Base-by-base conservation (phyloP, 2,113 vertebrate species). In the Percopsis transmontana region DNA sequence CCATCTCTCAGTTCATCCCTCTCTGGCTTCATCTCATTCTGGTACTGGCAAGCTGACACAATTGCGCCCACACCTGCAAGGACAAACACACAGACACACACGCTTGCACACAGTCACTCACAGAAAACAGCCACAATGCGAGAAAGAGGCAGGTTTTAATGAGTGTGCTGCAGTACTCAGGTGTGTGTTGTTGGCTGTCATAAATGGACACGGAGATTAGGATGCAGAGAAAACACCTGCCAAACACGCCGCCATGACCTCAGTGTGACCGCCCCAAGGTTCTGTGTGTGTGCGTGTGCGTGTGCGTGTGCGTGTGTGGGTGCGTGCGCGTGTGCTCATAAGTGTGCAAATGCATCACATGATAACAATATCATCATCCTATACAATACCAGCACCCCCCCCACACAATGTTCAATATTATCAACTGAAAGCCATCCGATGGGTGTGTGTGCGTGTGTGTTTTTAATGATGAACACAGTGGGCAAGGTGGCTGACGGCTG, bases 381-480 rank as follows among this genome's bases (percentile, higher is more conserved):
- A 48, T 59, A 18, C n/a, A 47, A 18, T 18, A 60, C 16, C 42
- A 20, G 74, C 70, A 68, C 77, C 57, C 15, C 63, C 58, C 21
- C 55, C 40, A 24, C 55, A 33, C 27, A 33, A n/a, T n/a, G n/a
- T n/a, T n/a, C 8, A 33, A 33, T 33, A 2, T 33, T 7, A 33
- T 33, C 71, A 53, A 56, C 59, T 68, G 75, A 73, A 81, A 84
- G 58, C 70, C 67, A 82, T 71, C 69, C 60, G 80, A 82, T 80
- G 70, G 73, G 39, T 39, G 53, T 64, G 67, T 67, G 33, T 53
- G 15, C n/a, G 47, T 50, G 47, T 19, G 47, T 50, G 18, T 70
- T 78, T 20, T 19, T 58, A 3, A 51, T 69, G 41, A 77, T 11
- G 59, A 58, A 60, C 39, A 33, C 52, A 62, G 45, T 40, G 63